These are phyloP conservation scores for Eulemur macaco DNA, from an alignment of 2,113 vertebrate species.

Conservation along the genomic window DNA sequence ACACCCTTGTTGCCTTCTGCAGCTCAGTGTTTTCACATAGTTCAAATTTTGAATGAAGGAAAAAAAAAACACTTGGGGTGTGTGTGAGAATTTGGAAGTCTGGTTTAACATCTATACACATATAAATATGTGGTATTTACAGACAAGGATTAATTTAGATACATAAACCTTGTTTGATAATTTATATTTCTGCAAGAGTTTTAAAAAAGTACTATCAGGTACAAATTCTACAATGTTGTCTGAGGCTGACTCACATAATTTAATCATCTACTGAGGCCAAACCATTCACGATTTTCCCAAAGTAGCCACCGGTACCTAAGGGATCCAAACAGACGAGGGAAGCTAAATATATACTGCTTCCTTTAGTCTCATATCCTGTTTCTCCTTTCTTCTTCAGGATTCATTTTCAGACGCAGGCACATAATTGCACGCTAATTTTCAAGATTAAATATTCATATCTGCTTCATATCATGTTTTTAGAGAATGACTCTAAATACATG, in stretches of 20 bases:
- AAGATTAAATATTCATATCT: slow-evolving; percentile 4
- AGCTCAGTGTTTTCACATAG: background rate
- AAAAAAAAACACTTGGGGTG: background rate
- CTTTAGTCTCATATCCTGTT: slow-evolving; percentile 22
- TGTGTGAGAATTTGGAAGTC: background rate
- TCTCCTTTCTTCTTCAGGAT: slow-evolving; percentile 5
- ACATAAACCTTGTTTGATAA: background rate
- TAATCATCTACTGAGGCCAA: background rate
- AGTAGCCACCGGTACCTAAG: background rate
- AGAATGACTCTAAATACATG: background rate
- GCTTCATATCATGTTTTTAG: background rate
- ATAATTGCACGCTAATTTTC: background rate
- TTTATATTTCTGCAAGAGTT: background rate
- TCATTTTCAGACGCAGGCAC: slow-evolving; percentile 33
- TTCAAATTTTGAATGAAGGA: slow-evolving; percentile 31
- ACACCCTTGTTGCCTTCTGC: background rate
- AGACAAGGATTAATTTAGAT: background rate
- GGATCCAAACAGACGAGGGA: slow-evolving; percentile 9
- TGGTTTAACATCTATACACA: background rate
- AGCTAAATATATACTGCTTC: background rate
- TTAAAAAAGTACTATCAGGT: background rate
- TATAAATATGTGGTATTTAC: background rate
- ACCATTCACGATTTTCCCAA: background rate
- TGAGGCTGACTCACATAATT: background rate
- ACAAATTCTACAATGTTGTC: background rate